Base-by-base conservation (phyloP, 1,140 invertebrate genomes). In the Pachypeltis micranthus region DNA sequence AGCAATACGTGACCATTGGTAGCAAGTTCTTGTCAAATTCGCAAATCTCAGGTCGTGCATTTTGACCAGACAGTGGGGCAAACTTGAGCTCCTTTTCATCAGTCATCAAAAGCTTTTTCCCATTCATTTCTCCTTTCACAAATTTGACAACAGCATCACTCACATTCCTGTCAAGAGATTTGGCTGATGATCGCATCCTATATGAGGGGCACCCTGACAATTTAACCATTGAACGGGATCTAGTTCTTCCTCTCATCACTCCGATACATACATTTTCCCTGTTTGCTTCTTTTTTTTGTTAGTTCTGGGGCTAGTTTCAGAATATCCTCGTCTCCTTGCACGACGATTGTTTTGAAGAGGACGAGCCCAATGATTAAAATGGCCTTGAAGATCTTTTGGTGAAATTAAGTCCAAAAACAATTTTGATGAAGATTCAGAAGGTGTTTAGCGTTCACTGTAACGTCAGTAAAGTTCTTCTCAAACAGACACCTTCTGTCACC, bases 11-110 rank as follows among this genome's bases (percentile, higher is more conserved):
- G n/a, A n/a, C 79, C 63, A 81, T 77, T 21, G 79, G 78, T 51
- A 81, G 70, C n/a, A n/a, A n/a, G 63, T 81, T 78, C 63, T 80
- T 77, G 59, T 78, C 80, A 65, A 61, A 67, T 54, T 65, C 63
- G 27, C 44, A 59, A 26, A 63, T 44, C 63, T 44, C 55, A 54
- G 3, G 60, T 21, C 28, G 39, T 39, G 28, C 24, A 12, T 23
- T 28, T 23, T 24, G 25, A 39, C 59, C 63, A 23, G 31, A 21
- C 3, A 28, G 26, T 14, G 4, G 28, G 54, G 63, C 69, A 29
- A 67, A 59, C 26, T 62, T 65, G 21, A 25, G 2, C 25, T 56
- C 25, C 54, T 25, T 56, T 56, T 25, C 54, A 26, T 56, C 54
- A 24, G 19, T 2, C 29, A 28, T 28, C 14, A 61, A 27, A 57